Evolutionary conservation across 2,113 vertebrate genomes (phyloP).

Genomic region (Chascanopsetta lugubris): DNA sequence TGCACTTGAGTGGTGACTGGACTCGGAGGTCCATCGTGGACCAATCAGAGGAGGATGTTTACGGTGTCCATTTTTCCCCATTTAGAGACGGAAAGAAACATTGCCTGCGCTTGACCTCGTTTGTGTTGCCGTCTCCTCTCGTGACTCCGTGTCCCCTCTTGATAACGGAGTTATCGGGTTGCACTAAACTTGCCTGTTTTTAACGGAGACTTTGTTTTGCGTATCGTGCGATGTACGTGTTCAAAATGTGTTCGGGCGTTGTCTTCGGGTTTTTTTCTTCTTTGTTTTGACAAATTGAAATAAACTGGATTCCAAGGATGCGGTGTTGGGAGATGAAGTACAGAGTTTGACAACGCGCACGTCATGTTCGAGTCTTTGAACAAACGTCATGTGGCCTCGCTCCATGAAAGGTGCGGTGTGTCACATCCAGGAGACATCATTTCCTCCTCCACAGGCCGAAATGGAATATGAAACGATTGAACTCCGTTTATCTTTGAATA

Average conservation of each 20-base stretch:
- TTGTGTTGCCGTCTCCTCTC: conserved; percentile 59
- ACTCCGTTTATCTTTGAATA: no score
- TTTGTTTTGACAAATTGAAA: conserved; percentile 71
- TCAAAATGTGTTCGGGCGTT: conserved; percentile 15
- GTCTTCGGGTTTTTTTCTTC: conserved; percentile 51
- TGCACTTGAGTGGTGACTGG: conserved; percentile 41
- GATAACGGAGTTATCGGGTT: conserved; percentile 59
- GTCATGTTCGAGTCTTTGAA: no score
- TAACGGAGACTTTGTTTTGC: conserved; percentile 60
- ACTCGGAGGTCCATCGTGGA: conserved; percentile 6
- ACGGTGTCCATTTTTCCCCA: conserved; percentile 50
- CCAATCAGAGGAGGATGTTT: conserved; percentile 42
- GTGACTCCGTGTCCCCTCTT: conserved; percentile 52
- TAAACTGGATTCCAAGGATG: conserved; percentile 66
- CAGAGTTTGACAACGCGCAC: no score
- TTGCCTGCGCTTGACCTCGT: conserved; percentile 63
- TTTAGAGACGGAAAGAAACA: conserved; percentile 13
- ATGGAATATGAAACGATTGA: no score
- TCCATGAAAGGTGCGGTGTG: no score
- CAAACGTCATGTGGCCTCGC: no score
- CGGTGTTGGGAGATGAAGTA: background rate
- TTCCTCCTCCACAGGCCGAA: no score
- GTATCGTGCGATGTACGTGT: conserved; percentile 68
- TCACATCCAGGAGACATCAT: no score
- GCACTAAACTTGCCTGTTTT: conserved; percentile 81